Base-by-base conservation (phyloP, 2,888 invertebrate genomes). In the Tachina grossa region DNA sequence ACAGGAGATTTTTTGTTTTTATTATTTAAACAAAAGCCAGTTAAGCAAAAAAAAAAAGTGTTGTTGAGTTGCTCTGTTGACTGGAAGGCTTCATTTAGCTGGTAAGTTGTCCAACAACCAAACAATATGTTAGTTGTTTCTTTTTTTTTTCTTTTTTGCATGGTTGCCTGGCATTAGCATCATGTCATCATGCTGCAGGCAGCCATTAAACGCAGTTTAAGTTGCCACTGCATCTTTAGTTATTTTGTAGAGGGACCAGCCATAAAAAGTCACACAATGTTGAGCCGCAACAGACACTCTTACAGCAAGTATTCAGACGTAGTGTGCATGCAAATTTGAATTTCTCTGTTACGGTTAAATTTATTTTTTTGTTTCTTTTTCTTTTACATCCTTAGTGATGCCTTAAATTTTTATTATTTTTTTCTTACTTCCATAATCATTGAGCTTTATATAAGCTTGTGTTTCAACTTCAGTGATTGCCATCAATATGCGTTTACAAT, bases 401-500 rank as follows among this genome's bases (percentile, higher is more conserved):
- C 41, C 53, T 61, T 72, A n/a, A 59, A 10, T 9, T 39, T 41
- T 11, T 59, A 53, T 47, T 55, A 9, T 5, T 49, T 53, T 45
- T 47, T 19, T 41, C 9, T 57, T 41, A 11, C 43, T 76, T 11
- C 53, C 59, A 80, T 69, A 83, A 66, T 77, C 80, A 84, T 59
- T 81, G 80, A 84, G 68, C 84, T 79, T 79, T 51, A 65, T 51
- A 65, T 75, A 84, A 79, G 84, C 76, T 80, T 76, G 71, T 76
- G 71, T 75, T 61, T 79, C 59, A 53, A 43, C 68, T 71, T 78
- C 74, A 71, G 63, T 71, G 87, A 85, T 84, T 84, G 83, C 66
- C 84, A 87, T 87, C 87, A 79, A 76, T 84, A 80, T 87, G 87
- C 85, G 84, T 85, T 83, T 77, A 80, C 71, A 78, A 74, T 83